These are phyloP conservation scores for Xylota segnis DNA, from an alignment of 2,888 invertebrate genomes.

Conservation along the genomic window DNA sequence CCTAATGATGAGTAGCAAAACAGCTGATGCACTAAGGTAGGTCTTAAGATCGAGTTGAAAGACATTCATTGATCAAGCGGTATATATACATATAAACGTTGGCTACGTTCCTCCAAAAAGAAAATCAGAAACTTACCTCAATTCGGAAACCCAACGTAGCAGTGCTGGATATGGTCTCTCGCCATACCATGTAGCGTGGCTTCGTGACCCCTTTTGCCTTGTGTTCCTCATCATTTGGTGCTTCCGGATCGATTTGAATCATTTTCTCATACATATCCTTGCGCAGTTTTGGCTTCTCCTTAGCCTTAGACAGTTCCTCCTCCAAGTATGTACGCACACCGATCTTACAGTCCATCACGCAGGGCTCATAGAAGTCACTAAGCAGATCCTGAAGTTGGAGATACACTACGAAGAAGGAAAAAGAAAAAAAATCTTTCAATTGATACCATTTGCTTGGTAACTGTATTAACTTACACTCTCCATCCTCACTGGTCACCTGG, in stretches of 20 bases:
- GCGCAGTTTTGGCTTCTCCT: slow-evolving; percentile 95
- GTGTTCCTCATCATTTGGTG: slow-evolving; percentile 96
- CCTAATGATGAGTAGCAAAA: too few species aligned
- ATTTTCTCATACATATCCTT: slow-evolving; percentile 99
- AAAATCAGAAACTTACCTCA: slow-evolving; percentile 86
- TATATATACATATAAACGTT: too few species aligned
- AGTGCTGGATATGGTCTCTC: slow-evolving; percentile 99
- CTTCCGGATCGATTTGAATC: slow-evolving; percentile 95
- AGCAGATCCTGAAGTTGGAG: slow-evolving; percentile 96
- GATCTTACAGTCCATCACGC: slow-evolving; percentile 98
- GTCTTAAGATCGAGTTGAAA: too few species aligned
- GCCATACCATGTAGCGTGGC: slow-evolving; percentile 97
- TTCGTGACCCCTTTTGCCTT: slow-evolving; percentile 96
- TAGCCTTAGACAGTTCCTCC: slow-evolving; percentile 97
- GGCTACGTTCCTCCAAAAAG: too few species aligned
- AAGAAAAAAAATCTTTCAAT: slow-evolving; percentile 5
- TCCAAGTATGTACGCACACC: slow-evolving; percentile 97
- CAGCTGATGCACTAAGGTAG: too few species aligned
- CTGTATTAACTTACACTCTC: slow-evolving; percentile 87
- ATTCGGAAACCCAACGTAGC: slow-evolving; percentile 98
- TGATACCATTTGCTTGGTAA: not conserved
- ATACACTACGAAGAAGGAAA: slow-evolving; percentile 86
- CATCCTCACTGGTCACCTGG: slow-evolving; percentile 91
- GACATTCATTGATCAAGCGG: too few species aligned
- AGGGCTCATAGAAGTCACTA: slow-evolving; percentile 95